Base-by-base conservation (phyloP, 2,888 invertebrate species). In the Chloromyia formosa region DNA sequence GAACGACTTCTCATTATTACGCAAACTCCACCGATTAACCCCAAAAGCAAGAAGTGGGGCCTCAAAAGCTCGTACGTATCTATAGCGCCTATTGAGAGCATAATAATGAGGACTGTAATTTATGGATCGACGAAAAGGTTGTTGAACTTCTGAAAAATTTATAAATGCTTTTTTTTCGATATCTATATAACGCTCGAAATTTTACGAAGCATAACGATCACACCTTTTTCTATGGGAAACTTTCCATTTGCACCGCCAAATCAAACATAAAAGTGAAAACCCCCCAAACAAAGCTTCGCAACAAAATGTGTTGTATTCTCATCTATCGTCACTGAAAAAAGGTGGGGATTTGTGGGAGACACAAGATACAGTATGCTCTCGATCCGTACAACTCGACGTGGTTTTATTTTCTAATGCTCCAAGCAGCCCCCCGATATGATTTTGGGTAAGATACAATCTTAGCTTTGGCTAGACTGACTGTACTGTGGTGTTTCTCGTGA, bases 191-290 rank as follows among this genome's bases (percentile, higher is more conserved):
- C 27, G 27, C 27, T 54, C 12, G 53, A 40, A 40, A 71, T 7
- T 27, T n/a, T 27, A 27, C 53, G 27, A 49, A 35, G 58, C 56
- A 18, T 56, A 18, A 35, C 20, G 49, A 14, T 40, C 54, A 69
- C 53, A 69, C 69, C 56, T 71, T 53, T 40, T 40, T 58, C 22
- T 18, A 56, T 40, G 14, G 27, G 23, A 56, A 58, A 56, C 71
- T 56, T 58, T 58, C 58, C n/a, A 20, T 58, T 71, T 23, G 35
- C 58, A 40, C 35, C 56, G 42, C 27, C 27, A 7, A 22, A 23
- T 14, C 56, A 40, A 10, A 23, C 20, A 71, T 58, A 58, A 71
- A 71, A 71, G 71, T 71, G 71, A 71, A 71, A 71, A 71, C 58
- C 69, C 22, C 16, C 40, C 27, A 27, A 40, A 23, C 22, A 35